Evolutionary conservation across 2,888 invertebrate species (phyloP), one percentile per base, ranked within the genome.

Genomic region (Pyrrhosoma nymphula): DNA sequence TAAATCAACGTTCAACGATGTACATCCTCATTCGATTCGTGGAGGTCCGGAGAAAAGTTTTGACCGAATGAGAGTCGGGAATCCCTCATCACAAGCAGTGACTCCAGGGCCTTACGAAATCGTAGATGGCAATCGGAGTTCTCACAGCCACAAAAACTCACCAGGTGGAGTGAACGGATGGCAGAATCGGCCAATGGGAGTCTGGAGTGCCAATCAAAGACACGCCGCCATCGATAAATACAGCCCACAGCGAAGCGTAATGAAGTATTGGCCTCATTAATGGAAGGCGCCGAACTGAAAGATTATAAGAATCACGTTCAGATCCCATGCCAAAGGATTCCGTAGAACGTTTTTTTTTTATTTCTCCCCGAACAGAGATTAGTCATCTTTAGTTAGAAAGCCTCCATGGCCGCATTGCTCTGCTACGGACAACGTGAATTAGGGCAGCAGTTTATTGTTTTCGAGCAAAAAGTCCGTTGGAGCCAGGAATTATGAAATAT

Each of bases 181-280:
- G 69, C n/a, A 69, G 69, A 69, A 69, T 69, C n/a, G 35, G 35
- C 82, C 82, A 82, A 35, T 82, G 16, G 82, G 82, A 82, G 82
- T 35, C 16, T 35, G 82, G 82, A 18, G 35, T 82, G 30, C 82
- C 35, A 82, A 82, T 82, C 82, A 82, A 82, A 82, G 82, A 35
- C 82, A 82, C 4, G 82, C 82, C 82, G 82, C 82, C 82, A 18
- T 82, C 82, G 82, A 82, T 82, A 82, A 82, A 82, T 82, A 35
- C 82, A 82, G 82, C 69, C 69, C 69, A 69, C 26, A 26, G 69
- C 26, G 69, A n/a, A 69, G 69, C 30, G 82, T 18, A 82, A 82
- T 30, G 82, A 35, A 82, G 82, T 3, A 82, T 82, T 82, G 82
- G 82, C 82, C 30, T 82, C 82, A 35, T 82, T 82, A 82, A 82